These are phyloP conservation scores for Myotis myotis DNA, from an alignment of 2,797 vertebrate species.

Conservation along the genomic window DNA sequence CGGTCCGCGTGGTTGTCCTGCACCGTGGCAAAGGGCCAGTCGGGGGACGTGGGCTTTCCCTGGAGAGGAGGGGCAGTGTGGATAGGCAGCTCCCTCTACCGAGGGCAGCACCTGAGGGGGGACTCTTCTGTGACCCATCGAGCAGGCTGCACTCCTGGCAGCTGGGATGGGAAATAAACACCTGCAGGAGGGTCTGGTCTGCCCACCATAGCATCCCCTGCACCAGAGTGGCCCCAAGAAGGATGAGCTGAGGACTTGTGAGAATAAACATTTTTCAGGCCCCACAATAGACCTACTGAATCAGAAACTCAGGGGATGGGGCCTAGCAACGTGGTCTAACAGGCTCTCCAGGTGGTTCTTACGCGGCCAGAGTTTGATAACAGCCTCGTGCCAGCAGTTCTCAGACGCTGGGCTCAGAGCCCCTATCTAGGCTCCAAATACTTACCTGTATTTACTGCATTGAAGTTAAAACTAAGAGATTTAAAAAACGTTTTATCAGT, in stretches of 20 bases:
- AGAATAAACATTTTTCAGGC: neutral
- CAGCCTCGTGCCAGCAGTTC: neutral
- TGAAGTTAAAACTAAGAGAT: neutral
- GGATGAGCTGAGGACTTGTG: neutral
- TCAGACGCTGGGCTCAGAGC: neutral
- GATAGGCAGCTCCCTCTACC: neutral
- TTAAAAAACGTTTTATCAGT: neutral
- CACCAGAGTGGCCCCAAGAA: neutral
- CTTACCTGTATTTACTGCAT: neutral
- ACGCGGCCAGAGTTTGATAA: neutral
- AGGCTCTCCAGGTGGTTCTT: neutral
- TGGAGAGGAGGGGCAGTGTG: accelerated
- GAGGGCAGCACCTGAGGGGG: neutral
- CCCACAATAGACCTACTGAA: neutral
- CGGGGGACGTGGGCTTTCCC: too few species aligned
- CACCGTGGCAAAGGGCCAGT: neutral
- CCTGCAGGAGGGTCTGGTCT: neutral
- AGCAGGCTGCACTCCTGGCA: accelerated
- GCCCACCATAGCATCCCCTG: accelerated
- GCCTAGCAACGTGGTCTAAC: too few species aligned
- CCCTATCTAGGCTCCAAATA: neutral
- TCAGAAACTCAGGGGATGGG: neutral
- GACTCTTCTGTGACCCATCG: neutral
- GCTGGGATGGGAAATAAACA: too few species aligned
- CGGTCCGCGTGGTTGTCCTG: accelerated